Evolutionary conservation across 2,797 vertebrate genomes (phyloP).

Genomic region (Manis pentadactyla): DNA sequence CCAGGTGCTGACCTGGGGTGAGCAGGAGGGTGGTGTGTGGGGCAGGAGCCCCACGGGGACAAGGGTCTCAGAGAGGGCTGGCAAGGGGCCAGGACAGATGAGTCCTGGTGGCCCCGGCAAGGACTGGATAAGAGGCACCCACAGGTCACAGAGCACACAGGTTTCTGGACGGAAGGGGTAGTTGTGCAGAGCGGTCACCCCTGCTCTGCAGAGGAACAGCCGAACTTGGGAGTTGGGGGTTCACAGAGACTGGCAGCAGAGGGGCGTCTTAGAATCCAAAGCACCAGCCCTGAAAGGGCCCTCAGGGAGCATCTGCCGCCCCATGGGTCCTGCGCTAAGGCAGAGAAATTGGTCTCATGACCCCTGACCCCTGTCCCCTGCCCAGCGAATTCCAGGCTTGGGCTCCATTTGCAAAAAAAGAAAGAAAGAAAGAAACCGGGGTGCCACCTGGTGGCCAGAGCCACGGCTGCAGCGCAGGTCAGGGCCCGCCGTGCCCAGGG

Average conservation of each 20-base stretch:
- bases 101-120: too few species aligned
- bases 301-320: background rate
- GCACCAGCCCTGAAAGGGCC: too few species aligned
- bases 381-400: fast-evolving
- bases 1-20: fast-evolving
- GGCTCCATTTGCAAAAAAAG: background rate
- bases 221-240: background rate
- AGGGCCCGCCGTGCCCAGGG: fast-evolving
- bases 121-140: background rate
- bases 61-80: background rate
- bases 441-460: slow-evolving; percentile 74
- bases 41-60: fast-evolving
- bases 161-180: fast-evolving
- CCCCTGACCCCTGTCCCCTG: background rate
- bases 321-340: background rate
- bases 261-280: background rate
- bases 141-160: background rate
- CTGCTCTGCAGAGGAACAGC: fast-evolving
- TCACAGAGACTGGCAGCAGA: fast-evolving
- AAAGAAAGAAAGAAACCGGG: too few species aligned
- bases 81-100: background rate
- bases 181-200: fast-evolving
- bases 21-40: fast-evolving
- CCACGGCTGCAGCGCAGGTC: fast-evolving
- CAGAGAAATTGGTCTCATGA: background rate